phyloP scores from a whole-genome alignment of 2,888 invertebrate species.

The Asteroscopus sphinx region DNA sequence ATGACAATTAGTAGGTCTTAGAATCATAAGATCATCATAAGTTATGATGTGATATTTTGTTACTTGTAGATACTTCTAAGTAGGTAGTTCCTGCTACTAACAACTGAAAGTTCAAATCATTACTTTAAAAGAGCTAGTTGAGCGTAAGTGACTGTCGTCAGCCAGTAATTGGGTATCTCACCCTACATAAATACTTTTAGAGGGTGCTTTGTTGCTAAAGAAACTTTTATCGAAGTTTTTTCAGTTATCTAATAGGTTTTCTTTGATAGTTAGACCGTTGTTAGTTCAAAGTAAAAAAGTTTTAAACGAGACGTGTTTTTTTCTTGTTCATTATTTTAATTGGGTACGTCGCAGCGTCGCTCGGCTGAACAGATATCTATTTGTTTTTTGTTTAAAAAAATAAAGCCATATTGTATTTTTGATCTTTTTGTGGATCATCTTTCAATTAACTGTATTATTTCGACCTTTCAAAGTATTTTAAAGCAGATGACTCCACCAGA shows the following conservation, averaged over 20 bases:
- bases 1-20: too few species aligned
- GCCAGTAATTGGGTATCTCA: slow-evolving; percentile 21
- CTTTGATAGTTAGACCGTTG: slow-evolving; percentile 46
- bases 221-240: slow-evolving; percentile 33
- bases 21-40: too few species aligned
- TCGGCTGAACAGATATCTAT: background rate
- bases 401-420: background rate
- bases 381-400: background rate
- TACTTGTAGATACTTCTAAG: too few species aligned
- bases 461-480: too few species aligned
- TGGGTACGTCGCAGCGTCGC: slow-evolving; percentile 27
- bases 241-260: slow-evolving; percentile 31
- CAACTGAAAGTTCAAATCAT: background rate
- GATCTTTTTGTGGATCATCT: background rate
- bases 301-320: slow-evolving; percentile 10
- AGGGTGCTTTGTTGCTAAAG: slow-evolving; percentile 15
- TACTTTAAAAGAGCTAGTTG: slow-evolving; percentile 2
- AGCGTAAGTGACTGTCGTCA: slow-evolving; percentile 5
- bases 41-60: too few species aligned
- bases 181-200: slow-evolving; percentile 7
- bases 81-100: too few species aligned
- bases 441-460: background rate
- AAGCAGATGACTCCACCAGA: too few species aligned
- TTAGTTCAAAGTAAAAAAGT: slow-evolving; percentile 36
- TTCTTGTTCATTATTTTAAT: slow-evolving; percentile 41